Conservation (phyloP, 2,113 vertebrate species). For the Brienomyrus longianalis region DNA sequence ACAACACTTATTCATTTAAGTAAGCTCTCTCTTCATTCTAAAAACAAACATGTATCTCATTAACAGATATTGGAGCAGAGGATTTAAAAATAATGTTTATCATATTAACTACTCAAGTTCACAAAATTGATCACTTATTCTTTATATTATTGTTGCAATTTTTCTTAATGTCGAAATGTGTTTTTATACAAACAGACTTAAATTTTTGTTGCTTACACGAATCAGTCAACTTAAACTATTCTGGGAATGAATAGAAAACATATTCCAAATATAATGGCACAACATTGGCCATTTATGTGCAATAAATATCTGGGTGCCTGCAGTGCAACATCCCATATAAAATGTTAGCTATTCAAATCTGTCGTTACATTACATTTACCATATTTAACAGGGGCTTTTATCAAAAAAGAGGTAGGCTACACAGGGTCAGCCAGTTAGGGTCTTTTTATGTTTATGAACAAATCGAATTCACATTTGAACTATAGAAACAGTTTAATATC, state of each 20-base stretch:
- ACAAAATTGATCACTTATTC: neutral
- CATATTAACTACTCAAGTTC: neutral
- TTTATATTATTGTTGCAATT: neutral
- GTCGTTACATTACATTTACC: neutral
- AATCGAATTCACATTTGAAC: neutral
- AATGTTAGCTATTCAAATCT: neutral
- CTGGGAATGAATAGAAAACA: neutral
- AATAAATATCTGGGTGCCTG: neutral
- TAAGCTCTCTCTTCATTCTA: neutral
- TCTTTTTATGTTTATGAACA: neutral
- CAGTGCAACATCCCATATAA: neutral
- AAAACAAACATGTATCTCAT: neutral
- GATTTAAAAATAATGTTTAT: neutral
- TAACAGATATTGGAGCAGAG: neutral
- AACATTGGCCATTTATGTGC: neutral
- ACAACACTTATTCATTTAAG: neutral
- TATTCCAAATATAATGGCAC: neutral
- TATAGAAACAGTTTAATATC: neutral
- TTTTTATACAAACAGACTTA: neutral
- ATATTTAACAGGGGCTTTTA: neutral
- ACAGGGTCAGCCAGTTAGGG: neutral
- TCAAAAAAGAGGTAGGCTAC: neutral
- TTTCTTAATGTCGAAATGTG: neutral
- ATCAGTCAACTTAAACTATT: neutral
- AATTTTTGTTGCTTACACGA: neutral